Conservation (phyloP, 2,888 invertebrate genomes). For the Isoperla grammatica region DNA sequence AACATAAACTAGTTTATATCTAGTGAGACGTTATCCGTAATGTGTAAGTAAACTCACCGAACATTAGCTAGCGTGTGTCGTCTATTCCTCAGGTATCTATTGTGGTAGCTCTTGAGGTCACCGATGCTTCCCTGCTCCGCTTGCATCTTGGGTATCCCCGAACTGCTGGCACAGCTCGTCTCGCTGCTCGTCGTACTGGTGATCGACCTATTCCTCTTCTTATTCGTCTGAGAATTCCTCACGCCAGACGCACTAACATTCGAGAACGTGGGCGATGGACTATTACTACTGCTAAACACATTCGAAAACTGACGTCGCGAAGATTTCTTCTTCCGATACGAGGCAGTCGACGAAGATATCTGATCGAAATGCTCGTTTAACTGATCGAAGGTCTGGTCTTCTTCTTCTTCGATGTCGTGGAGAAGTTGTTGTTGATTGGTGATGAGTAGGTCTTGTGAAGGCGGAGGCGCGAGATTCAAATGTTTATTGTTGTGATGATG, state of each 20-base stretch:
- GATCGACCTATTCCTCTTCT: constrained; percentile 38
- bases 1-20: too few relatives aligned
- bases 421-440: constrained; percentile 50
- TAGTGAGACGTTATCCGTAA: too few relatives aligned
- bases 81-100: constrained; percentile 75
- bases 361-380: constrained; percentile 45
- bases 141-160: constrained; percentile 65
- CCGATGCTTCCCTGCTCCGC: constrained; percentile 89
- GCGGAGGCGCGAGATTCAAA: constrained; percentile 7
- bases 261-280: constrained; percentile 39
- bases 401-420: constrained; percentile 79
- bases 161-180: constrained; percentile 40
- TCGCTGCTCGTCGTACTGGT: constrained; percentile 34
- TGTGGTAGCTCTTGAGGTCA: constrained; percentile 84
- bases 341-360: constrained; percentile 46
- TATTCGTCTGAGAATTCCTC: neutral
- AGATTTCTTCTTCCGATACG: constrained; percentile 45
- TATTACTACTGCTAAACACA: constrained; percentile 35
- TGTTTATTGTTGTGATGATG: constrained; percentile 38
- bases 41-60: constrained; percentile 79
- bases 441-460: constrained; percentile 8
- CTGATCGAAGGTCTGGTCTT: constrained; percentile 56
- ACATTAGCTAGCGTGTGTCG: constrained; percentile 88
- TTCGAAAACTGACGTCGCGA: constrained; percentile 32
- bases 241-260: neutral